These are phyloP conservation scores for Lutjanus campechanus DNA, from an alignment of 2,797 vertebrate species.

Conservation along the genomic window DNA sequence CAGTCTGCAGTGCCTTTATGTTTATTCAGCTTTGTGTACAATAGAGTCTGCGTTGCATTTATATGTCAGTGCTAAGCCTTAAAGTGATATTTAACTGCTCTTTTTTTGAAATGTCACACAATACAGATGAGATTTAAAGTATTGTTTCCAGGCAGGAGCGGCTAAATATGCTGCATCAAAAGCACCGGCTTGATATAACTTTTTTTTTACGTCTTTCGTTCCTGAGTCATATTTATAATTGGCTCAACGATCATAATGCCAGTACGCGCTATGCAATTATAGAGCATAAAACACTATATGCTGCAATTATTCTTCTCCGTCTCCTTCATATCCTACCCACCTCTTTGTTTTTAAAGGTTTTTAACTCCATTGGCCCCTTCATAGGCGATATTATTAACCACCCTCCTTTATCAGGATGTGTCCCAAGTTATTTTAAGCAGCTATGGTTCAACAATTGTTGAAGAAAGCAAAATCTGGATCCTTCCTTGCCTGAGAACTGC, in stretches of 20 bases:
- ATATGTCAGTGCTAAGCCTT: not conserved
- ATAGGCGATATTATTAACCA: too few species aligned
- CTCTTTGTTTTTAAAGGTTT: too few species aligned
- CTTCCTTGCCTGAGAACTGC: too few species aligned
- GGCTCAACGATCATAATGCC: not conserved
- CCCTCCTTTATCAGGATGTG: too few species aligned
- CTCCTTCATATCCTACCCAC: too few species aligned
- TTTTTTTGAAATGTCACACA: constrained; percentile 15
- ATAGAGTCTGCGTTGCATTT: constrained; percentile 17
- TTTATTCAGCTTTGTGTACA: constrained; percentile 30
- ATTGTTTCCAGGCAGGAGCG: not conserved
- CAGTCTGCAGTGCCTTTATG: constrained; percentile 13
- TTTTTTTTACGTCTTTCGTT: not conserved
- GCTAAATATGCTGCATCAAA: constrained; percentile 9
- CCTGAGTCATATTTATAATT: not conserved
- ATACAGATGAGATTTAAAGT: constrained; percentile 11
- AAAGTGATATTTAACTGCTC: constrained; percentile 16
- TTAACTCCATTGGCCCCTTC: too few species aligned
- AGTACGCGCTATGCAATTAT: not conserved
- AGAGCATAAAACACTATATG: not conserved
- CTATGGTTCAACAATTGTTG: too few species aligned
- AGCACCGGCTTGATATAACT: not conserved
- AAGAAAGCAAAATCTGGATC: too few species aligned
- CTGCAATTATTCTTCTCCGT: not conserved
- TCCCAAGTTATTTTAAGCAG: too few species aligned